Conservation (phyloP, 2,113 vertebrate species). For the Ptyas mucosa region DNA sequence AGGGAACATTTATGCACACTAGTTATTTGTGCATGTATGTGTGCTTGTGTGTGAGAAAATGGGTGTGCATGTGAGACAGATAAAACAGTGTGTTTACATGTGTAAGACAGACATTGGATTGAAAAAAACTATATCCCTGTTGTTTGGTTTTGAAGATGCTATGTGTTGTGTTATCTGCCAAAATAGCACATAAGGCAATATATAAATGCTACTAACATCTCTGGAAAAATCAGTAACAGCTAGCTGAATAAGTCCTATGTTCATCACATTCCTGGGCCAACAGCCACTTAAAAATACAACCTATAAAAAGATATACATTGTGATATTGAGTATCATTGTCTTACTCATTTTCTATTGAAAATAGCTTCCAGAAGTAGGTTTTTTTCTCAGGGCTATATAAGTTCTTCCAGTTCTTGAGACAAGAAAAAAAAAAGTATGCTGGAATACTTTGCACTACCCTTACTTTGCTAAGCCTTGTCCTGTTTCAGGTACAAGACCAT, state of each 20-base stretch:
- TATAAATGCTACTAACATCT: not conserved
- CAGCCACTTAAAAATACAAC: not conserved
- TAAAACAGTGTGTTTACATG: not conserved
- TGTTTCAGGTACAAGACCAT: not conserved
- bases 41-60: not conserved
- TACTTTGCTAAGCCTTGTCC: not conserved
- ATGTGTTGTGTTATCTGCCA: not conserved
- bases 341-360: not conserved
- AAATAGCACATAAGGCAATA: not conserved
- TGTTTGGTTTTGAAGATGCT: not conserved
- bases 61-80: not conserved
- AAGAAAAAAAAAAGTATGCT: not conserved
- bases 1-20: not conserved
- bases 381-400: not conserved
- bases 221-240: not conserved
- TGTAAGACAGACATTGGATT: not conserved
- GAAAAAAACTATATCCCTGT: not conserved
- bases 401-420: not conserved
- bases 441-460: not conserved
- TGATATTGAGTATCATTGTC: not conserved
- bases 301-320: not conserved
- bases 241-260: not conserved
- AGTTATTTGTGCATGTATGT: not conserved
- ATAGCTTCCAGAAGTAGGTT: not conserved
- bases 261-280: not conserved